Percentiles rank a stretch among this genome's conserved stretches.
phyloP scores from a whole-genome alignment of 2,888 invertebrate species.

The Cephus runcator region DNA sequence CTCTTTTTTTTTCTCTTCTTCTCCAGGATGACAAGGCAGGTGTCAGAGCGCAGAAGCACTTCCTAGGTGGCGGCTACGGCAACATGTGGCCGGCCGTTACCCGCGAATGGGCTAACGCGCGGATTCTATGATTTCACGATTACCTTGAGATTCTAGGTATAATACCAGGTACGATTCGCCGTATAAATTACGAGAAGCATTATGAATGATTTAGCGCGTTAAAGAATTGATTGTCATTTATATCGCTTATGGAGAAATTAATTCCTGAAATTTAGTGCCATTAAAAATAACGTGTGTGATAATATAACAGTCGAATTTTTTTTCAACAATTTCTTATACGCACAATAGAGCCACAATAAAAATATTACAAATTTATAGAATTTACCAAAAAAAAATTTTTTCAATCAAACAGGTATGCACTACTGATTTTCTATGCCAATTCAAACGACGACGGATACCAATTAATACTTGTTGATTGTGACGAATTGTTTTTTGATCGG shows the following conservation, averaged over 20 bases:
- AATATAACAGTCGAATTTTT: too few species aligned
- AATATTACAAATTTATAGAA: not conserved
- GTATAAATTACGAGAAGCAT: not conserved
- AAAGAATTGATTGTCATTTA: not conserved
- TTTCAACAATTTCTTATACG: too few species aligned
- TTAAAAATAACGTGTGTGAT: too few species aligned
- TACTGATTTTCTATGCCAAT: too few species aligned
- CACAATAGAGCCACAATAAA: too few species aligned
- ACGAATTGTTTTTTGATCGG: not conserved
- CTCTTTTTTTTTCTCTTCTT: not conserved
- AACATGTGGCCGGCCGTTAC: conserved; percentile 57
- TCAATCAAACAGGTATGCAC: too few species aligned
- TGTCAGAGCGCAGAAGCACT: conserved; percentile 49
- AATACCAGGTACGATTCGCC: not conserved
- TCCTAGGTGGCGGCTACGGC: conserved; percentile 49
- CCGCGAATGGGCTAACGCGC: conserved; percentile 38
- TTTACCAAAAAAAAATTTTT: not conserved
- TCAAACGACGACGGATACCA: too few species aligned
- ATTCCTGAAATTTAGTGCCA: too few species aligned
- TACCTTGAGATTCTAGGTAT: conserved; percentile 24
- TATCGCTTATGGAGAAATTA: too few species aligned
- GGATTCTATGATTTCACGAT: conserved; percentile 52
- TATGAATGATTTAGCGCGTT: not conserved
- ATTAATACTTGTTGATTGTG: not conserved
- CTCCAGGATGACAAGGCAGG: conserved; percentile 55